These are phyloP conservation scores for Prolemur simus DNA, from an alignment of 2,113 vertebrate species.

Conservation along the genomic window DNA sequence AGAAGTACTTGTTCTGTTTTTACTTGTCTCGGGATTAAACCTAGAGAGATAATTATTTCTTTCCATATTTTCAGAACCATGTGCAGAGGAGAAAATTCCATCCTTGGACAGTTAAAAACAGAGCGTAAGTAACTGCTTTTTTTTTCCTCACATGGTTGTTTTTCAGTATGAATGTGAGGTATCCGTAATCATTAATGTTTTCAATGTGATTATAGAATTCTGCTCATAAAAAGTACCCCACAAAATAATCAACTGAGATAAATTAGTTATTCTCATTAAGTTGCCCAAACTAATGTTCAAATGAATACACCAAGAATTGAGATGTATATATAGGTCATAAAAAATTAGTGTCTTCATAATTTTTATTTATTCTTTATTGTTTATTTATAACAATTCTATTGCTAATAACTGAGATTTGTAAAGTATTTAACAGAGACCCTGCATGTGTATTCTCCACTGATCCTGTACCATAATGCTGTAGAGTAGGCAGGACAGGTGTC, in stretches of 20 bases:
- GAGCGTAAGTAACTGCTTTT: slow-evolving; percentile 89
- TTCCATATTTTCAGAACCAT: slow-evolving; percentile 91
- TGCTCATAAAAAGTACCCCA: neutral
- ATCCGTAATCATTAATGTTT: neutral
- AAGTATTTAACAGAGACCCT: neutral
- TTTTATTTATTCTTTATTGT: slow-evolving; percentile 8
- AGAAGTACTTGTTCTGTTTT: neutral
- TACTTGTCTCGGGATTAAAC: neutral
- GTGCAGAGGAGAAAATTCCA: slow-evolving; percentile 95
- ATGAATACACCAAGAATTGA: neutral
- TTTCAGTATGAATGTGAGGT: neutral
- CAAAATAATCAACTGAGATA: neutral
- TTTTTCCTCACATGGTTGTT: neutral
- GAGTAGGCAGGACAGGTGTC: neutral
- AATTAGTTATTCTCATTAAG: neutral
- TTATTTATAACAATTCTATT: neutral
- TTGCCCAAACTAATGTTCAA: neutral
- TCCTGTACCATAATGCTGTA: neutral
- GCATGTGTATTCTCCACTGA: neutral
- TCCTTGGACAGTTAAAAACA: slow-evolving; percentile 91
- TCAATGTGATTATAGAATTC: neutral
- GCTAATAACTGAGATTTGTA: neutral
- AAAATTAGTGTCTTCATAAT: neutral
- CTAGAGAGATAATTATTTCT: slow-evolving; percentile 14
- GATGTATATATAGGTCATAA: neutral